phyloP scores from a whole-genome alignment of 2,797 vertebrate species.

The Argentina silus region DNA sequence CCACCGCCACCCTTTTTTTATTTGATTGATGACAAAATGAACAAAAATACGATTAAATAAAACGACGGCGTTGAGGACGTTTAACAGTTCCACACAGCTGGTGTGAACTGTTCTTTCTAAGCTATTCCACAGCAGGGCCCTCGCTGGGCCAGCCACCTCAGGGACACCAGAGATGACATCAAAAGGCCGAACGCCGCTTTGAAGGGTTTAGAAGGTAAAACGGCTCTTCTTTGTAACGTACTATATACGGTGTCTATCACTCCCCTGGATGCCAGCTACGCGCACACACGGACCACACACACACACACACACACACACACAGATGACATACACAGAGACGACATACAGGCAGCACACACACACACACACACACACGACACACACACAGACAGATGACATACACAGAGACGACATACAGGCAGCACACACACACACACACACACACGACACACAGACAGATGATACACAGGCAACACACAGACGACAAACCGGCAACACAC shows the following conservation, averaged over 20 bases:
- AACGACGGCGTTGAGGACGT: too few species aligned
- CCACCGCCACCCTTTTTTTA: too few species aligned
- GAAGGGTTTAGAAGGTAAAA: neutral
- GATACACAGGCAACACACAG: too few species aligned
- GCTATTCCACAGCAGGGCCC: too few species aligned
- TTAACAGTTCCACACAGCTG: too few species aligned
- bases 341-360: neutral
- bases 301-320: neutral
- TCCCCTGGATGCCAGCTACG: neutral
- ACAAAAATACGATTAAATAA: too few species aligned
- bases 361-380: neutral
- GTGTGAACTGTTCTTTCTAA: too few species aligned
- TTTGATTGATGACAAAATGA: too few species aligned
- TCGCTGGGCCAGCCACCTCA: too few species aligned
- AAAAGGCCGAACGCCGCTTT: neutral
- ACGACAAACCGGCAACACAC: neutral
- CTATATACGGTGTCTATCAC: neutral
- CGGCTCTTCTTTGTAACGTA: neutral
- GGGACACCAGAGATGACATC: neutral
- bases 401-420: too few species aligned
- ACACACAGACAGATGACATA: too few species aligned
- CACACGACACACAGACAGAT: neutral
- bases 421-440: neutral
- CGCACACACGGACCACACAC: neutral
- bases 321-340: neutral